Evolutionary conservation across 2,113 vertebrate species (phyloP).

Genomic region (Bos indicus): DNA sequence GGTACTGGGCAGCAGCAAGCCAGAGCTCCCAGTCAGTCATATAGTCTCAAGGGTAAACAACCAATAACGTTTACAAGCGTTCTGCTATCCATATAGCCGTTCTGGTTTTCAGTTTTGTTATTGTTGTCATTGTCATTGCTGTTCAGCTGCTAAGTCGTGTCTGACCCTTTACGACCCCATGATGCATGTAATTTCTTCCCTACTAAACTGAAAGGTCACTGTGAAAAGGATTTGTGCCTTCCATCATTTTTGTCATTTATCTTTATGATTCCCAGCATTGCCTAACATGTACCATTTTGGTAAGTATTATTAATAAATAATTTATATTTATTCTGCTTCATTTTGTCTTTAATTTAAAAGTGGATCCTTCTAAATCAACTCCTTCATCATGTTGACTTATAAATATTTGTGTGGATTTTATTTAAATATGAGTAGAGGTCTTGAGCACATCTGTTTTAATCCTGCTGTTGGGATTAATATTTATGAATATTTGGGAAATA

Average conservation of each 20-base stretch:
- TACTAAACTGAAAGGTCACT: background rate
- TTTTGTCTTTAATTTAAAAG: conserved; percentile 32
- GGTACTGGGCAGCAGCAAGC: background rate
- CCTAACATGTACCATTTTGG: background rate
- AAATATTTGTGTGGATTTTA: conserved; percentile 42
- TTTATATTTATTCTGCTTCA: background rate
- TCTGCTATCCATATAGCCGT: background rate
- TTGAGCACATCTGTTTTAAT: conserved; percentile 4
- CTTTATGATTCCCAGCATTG: background rate
- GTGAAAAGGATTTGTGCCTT: background rate
- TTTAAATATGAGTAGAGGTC: conserved; percentile 21
- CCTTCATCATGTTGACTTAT: background rate
- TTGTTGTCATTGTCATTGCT: background rate
- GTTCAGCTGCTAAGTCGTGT: background rate
- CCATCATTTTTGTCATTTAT: background rate
- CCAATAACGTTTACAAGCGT: background rate
- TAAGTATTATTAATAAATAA: background rate
- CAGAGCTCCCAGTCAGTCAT: background rate
- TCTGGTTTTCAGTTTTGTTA: background rate
- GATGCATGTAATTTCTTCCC: background rate
- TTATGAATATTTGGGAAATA: conserved; percentile 18
- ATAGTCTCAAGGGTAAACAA: background rate
- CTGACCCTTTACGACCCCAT: background rate
- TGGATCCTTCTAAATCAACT: background rate
- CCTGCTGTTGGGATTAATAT: background rate